A percentile compares a stretch with the other conserved stretches of the same genome.
Evolutionary conservation across 2,113 vertebrate species (phyloP).

Genomic region (Falcunculus frontatus): DNA sequence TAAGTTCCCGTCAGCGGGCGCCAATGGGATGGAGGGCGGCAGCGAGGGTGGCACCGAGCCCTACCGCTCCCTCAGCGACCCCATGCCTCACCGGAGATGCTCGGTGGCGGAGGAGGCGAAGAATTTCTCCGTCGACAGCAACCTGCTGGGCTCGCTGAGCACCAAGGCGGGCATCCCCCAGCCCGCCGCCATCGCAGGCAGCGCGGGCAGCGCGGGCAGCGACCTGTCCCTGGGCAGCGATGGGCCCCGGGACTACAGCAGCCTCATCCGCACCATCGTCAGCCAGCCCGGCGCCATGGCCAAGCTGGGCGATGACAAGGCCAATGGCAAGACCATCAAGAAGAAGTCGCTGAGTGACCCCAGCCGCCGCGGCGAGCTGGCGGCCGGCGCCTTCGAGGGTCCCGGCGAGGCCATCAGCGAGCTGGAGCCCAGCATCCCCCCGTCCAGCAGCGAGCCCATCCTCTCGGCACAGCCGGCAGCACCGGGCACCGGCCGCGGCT

Average conservation of each 20-base stretch:
- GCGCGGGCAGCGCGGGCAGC: conserved; percentile 84
- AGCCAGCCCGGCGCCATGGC: conserved; percentile 88
- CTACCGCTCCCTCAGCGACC: conserved; percentile 93
- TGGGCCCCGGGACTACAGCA: conserved; percentile 83
- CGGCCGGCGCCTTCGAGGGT: conserved; percentile 68
- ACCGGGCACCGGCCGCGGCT: not conserved
- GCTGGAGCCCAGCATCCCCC: conserved; percentile 84
- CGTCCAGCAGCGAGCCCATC: conserved; percentile 94
- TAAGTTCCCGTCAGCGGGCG: conserved; percentile 83
- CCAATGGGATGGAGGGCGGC: conserved; percentile 80
- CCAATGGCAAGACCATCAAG: conserved; percentile 87
- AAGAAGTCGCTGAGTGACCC: conserved; percentile 97
- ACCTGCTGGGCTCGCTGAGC: conserved; percentile 86
- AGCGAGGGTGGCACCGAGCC: conserved; percentile 72
- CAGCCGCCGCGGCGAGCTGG: conserved; percentile 85
- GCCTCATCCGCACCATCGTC: conserved; percentile 89
- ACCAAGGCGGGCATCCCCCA: conserved; percentile 76
- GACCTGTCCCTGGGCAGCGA: conserved; percentile 92
- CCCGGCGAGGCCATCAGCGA: conserved; percentile 85
- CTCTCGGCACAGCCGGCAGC: conserved; percentile 79
- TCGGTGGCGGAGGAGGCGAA: conserved; percentile 77
- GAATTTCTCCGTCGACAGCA: conserved; percentile 93
- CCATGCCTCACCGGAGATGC: conserved; percentile 89
- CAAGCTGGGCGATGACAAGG: conserved; percentile 83
- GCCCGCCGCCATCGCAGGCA: conserved; percentile 70